A percentile compares a stretch with the other conserved stretches of the same genome.
phyloP scores from a whole-genome alignment of 2,888 invertebrate genomes.

The Lycophotia porphyrea region DNA sequence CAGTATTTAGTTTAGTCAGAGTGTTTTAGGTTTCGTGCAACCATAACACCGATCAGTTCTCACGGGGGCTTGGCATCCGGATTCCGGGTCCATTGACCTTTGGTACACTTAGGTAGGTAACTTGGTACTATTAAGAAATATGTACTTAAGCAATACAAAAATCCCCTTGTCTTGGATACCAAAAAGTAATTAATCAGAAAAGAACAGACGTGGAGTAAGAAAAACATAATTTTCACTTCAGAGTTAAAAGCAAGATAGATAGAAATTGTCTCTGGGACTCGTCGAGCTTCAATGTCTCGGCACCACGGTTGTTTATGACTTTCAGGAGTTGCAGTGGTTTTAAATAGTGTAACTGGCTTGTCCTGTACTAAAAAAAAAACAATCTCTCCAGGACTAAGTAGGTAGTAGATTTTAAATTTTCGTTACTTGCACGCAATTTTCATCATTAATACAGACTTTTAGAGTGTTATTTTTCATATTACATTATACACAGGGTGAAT shows the following conservation, averaged over 20 bases:
- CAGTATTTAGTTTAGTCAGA: constrained; percentile 6
- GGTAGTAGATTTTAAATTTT: not conserved
- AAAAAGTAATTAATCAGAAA: not conserved
- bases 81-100: constrained; percentile 56
- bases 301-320: not conserved
- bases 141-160: constrained; percentile 18
- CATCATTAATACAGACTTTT: not conserved
- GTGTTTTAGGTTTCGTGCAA: constrained; percentile 24
- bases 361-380: not conserved
- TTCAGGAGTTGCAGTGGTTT: not conserved
- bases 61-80: constrained; percentile 58
- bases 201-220: not conserved
- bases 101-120: constrained; percentile 13
- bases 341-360: not conserved
- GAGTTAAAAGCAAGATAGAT: not conserved
- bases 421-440: not conserved
- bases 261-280: not conserved
- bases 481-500: no score
- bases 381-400: not conserved
- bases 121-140: constrained; percentile 21
- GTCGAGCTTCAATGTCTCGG: not conserved
- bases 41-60: constrained; percentile 44
- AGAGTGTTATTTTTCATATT: not conserved
- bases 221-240: not conserved
- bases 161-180: not conserved